A percentile compares a stretch with the other conserved stretches of the same genome.
These are phyloP conservation scores for Homalodisca vitripennis DNA, from an alignment of 1,140 invertebrate species.

Conservation along the genomic window DNA sequence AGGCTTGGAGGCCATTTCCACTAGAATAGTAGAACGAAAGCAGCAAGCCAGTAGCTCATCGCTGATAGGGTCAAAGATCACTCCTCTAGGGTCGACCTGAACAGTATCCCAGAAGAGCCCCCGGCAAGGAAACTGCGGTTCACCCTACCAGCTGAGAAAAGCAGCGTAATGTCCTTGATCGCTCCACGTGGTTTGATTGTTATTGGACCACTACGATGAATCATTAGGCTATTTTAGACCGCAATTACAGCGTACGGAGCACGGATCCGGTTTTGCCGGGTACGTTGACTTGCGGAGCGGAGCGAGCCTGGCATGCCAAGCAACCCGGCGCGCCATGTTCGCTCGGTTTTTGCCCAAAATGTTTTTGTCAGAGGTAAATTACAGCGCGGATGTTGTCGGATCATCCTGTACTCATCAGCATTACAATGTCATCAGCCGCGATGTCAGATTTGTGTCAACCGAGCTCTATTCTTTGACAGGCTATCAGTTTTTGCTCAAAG, in stretches of 20 bases:
- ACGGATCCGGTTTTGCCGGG: constrained; percentile 7
- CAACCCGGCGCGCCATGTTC: not conserved
- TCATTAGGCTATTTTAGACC: constrained; percentile 19
- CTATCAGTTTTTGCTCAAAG: not conserved
- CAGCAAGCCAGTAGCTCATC: no score
- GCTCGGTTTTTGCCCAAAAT: constrained; percentile 22
- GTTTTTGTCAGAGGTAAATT: constrained; percentile 4
- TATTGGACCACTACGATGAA: constrained; percentile 10
- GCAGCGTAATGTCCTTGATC: constrained; percentile 3
- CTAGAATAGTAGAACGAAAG: no score
- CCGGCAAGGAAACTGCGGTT: no score
- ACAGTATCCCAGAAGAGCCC: no score
- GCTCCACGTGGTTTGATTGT: constrained; percentile 10
- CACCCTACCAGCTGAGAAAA: not conserved
- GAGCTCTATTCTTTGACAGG: no score
- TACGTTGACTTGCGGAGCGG: constrained; percentile 1
- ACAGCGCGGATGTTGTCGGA: not conserved
- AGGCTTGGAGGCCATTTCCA: no score
- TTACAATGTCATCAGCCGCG: constrained; percentile 21
- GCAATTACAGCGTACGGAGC: constrained; percentile 14
- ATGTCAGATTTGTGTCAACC: no score
- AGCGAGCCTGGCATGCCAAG: not conserved
- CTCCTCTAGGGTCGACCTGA: no score
- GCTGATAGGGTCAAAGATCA: no score
- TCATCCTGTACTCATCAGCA: constrained; percentile 18